These are phyloP conservation scores for Arizona elegans DNA, from an alignment of 2,113 vertebrate genomes.

Conservation along the genomic window DNA sequence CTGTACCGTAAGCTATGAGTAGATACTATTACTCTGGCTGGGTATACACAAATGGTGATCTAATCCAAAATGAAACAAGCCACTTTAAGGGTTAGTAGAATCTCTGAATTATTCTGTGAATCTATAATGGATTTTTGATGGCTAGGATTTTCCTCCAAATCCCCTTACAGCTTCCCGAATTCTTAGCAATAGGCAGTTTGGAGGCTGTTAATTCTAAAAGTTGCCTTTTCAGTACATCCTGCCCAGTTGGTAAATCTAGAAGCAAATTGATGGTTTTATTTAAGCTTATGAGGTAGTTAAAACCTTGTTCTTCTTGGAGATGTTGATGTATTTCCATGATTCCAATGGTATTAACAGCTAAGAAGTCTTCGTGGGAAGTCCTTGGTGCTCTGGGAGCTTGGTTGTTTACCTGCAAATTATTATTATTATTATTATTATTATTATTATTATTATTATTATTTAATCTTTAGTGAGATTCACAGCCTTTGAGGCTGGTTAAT, in stretches of 20 bases:
- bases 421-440: no score
- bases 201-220: background rate
- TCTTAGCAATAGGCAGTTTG: background rate
- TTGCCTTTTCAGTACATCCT: background rate
- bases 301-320: background rate
- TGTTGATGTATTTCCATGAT: background rate
- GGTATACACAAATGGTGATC: background rate
- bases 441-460: no score
- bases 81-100: background rate
- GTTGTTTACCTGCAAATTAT: no score
- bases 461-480: no score
- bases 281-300: background rate
- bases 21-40: background rate
- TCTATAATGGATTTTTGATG: background rate
- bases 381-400: background rate
- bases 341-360: background rate
- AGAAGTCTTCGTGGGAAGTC: background rate
- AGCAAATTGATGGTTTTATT: background rate
- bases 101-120: background rate
- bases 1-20: background rate
- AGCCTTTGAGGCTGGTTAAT: no score
- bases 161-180: background rate
- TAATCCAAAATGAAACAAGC: background rate
- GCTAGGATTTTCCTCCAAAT: background rate
- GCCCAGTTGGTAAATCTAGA: background rate